These are phyloP conservation scores for Oceanodroma tethys DNA, from an alignment of 2,113 vertebrate species.

Conservation along the genomic window DNA sequence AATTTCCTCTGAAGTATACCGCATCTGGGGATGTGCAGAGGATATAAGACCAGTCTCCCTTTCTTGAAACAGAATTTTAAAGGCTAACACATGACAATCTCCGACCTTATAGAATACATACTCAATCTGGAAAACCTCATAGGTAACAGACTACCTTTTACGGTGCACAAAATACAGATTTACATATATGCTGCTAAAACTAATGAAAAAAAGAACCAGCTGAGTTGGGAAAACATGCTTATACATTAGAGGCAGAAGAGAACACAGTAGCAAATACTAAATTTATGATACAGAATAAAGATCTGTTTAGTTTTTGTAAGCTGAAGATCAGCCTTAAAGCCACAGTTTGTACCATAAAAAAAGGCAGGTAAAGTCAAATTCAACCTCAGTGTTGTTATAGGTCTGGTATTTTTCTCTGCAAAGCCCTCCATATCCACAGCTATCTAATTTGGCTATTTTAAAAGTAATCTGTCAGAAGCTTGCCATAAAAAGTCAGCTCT, in stretches of 20 bases:
- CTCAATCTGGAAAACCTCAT: not conserved
- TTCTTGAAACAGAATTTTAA: not conserved
- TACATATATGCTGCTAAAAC: not conserved
- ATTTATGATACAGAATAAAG: not conserved
- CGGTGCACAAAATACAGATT: not conserved
- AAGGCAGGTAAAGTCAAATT: not conserved
- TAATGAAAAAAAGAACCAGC: not conserved
- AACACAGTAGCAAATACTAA: not conserved
- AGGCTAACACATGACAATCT: not conserved
- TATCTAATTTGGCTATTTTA: conserved; percentile 41
- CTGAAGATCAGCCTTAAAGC: not conserved
- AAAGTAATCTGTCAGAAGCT: conserved; percentile 19
- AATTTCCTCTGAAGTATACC: not conserved
- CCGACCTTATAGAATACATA: not conserved
- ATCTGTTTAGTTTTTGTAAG: not conserved
- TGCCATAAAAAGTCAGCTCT: conserved; percentile 12
- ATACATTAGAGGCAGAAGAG: not conserved
- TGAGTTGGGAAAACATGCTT: not conserved
- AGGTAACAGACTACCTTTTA: not conserved
- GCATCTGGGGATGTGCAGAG: not conserved
- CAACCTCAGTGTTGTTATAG: not conserved
- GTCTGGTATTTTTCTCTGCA: not conserved
- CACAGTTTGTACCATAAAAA: not conserved
- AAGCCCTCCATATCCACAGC: not conserved
- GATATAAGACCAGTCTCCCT: not conserved